A percentile compares a stretch with the other conserved stretches of the same genome.
Evolutionary conservation across 1,140 invertebrate genomes (phyloP).

Genomic region (Lepidurus couesii): DNA sequence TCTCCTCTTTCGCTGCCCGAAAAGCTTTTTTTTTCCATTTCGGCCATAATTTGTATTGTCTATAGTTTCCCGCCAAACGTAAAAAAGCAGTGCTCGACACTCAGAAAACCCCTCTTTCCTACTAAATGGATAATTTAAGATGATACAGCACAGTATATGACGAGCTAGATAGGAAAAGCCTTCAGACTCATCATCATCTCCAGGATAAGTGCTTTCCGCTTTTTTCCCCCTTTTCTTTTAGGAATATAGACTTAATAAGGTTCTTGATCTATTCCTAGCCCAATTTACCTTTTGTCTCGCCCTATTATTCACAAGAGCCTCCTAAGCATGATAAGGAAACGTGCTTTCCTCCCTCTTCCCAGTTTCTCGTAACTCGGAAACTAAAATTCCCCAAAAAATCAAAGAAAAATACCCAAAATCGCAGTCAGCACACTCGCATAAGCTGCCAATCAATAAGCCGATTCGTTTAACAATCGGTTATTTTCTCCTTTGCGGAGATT

Average conservation of each 20-base stretch:
- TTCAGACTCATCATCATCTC: neutral
- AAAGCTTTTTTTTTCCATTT: too few species aligned
- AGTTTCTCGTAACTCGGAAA: neutral
- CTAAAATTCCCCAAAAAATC: neutral
- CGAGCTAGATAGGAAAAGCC: neutral
- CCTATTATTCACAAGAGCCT: constrained; percentile 16
- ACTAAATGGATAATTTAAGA: constrained; percentile 12
- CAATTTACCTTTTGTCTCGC: constrained; percentile 19
- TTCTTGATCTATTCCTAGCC: constrained; percentile 18
- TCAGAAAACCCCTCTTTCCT: neutral
- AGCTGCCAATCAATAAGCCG: neutral
- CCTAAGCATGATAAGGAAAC: neutral
- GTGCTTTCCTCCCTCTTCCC: neutral
- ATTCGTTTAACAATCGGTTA: neutral
- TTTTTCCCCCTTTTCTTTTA: neutral
- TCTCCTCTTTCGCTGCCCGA: too few species aligned
- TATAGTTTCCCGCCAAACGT: too few species aligned
- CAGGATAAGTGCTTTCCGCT: neutral
- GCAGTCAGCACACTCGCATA: neutral
- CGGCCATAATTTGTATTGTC: too few species aligned
- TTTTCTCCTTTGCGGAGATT: too few species aligned
- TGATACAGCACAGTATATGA: neutral
- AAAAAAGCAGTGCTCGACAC: neutral
- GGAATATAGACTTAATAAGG: constrained; percentile 4
- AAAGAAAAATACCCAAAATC: neutral